Evolutionary conservation across 2,797 vertebrate species (phyloP).

Genomic region (Coregonus sp.): DNA sequence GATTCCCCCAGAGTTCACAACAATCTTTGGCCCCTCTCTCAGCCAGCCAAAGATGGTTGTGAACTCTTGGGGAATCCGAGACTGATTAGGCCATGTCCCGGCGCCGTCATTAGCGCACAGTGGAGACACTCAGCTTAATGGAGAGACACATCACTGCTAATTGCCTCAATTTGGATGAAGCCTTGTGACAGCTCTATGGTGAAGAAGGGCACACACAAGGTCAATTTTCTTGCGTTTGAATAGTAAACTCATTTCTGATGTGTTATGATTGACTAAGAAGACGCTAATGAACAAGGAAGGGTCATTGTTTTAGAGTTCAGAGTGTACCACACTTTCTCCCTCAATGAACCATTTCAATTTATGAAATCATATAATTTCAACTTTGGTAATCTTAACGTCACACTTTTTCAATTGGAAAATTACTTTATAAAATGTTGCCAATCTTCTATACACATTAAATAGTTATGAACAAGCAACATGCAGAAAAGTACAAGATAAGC

Average conservation of each 20-base stretch:
- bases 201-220: constrained; percentile 71
- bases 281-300: constrained; percentile 72
- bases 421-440: constrained; percentile 34
- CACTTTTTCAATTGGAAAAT: constrained; percentile 63
- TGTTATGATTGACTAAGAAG: constrained; percentile 68
- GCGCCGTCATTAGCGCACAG: constrained; percentile 69
- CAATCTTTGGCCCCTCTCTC: background rate
- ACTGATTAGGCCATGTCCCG: constrained; percentile 67
- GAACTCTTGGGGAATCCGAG: constrained; percentile 45
- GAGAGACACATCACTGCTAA: constrained; percentile 66
- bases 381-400: constrained; percentile 62
- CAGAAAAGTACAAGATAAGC: background rate
- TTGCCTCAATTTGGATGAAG: constrained; percentile 71
- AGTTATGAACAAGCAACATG: constrained; percentile 22
- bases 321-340: constrained; percentile 60
- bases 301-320: constrained; percentile 73
- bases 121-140: constrained; percentile 69
- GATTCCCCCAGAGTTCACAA: background rate
- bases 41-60: constrained; percentile 43
- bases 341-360: constrained; percentile 34
- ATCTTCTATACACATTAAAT: constrained; percentile 7
- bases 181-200: constrained; percentile 67
- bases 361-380: constrained; percentile 68
- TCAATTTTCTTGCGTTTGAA: constrained; percentile 72
- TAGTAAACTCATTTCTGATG: constrained; percentile 74